Conservation (phyloP, 1,140 invertebrate species). For the Cydia strobilella region DNA sequence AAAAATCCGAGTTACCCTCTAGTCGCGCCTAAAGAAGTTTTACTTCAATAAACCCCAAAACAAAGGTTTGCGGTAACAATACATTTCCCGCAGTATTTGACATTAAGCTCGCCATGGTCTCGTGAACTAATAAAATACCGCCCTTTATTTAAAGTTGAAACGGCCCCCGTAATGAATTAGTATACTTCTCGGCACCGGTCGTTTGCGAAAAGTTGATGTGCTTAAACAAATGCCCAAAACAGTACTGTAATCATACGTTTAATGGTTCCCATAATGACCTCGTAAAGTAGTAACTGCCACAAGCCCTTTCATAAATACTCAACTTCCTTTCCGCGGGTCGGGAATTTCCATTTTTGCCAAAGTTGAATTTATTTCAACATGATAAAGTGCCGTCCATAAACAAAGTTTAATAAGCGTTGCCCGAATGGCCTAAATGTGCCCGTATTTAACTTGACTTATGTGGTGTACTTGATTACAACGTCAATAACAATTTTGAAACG, state of each 20-base stretch:
- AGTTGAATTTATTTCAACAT: slow-evolving; percentile 47
- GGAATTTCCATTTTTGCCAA: slow-evolving; percentile 52
- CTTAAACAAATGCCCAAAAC: slow-evolving; percentile 72
- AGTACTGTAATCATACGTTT: slow-evolving; percentile 73
- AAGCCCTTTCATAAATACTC: slow-evolving; percentile 55
- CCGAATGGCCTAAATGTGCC: background rate
- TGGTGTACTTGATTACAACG: slow-evolving; percentile 1
- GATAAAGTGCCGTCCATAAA: slow-evolving; percentile 35
- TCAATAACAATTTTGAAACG: background rate
- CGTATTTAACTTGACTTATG: slow-evolving; percentile 32
- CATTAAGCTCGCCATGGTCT: background rate
- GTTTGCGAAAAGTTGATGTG: slow-evolving; percentile 73
- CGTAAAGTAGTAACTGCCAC: slow-evolving; percentile 70
- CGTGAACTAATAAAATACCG: slow-evolving; percentile 58
- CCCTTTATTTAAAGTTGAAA: slow-evolving; percentile 54
- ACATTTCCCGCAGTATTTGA: background rate
- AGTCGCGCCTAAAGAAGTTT: no score
- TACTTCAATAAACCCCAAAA: background rate
- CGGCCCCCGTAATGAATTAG: slow-evolving; percentile 65
- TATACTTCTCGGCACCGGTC: slow-evolving; percentile 67
- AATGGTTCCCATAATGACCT: slow-evolving; percentile 74
- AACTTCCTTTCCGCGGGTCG: slow-evolving; percentile 41
- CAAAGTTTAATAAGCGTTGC: slow-evolving; percentile 29
- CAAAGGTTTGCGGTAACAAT: background rate
- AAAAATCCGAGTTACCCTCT: no score